Conservation (phyloP, 2,888 invertebrate species). For the Chymomyza fuscimana region DNA sequence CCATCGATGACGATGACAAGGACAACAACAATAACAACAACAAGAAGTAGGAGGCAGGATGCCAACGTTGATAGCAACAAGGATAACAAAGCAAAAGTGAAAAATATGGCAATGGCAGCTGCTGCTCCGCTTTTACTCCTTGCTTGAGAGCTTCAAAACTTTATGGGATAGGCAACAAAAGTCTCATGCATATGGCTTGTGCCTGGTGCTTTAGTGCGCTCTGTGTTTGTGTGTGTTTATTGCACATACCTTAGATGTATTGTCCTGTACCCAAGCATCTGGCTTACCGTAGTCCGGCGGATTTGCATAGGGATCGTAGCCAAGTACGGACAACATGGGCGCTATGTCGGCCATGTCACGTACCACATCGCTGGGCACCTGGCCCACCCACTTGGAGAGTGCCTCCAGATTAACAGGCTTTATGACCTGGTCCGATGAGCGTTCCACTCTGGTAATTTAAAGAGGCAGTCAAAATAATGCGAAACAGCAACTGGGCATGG, state of each 20-base stretch:
- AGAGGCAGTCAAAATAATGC: background rate
- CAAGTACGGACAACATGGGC: conserved; percentile 94
- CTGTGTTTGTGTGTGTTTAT: conserved; percentile 53
- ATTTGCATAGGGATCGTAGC: conserved; percentile 98
- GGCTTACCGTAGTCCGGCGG: conserved; percentile 96
- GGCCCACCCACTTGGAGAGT: conserved; percentile 93
- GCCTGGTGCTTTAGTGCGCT: background rate
- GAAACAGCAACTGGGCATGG: background rate
- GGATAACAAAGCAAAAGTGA: conserved; percentile 21
- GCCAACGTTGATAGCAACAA: background rate
- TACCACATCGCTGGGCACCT: conserved; percentile 94
- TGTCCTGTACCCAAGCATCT: conserved; percentile 86
- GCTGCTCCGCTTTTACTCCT: conserved; percentile 14
- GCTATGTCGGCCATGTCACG: conserved; percentile 95
- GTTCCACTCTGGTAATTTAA: conserved; percentile 89
- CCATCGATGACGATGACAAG: background rate
- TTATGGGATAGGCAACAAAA: background rate
- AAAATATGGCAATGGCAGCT: conserved; percentile 61
- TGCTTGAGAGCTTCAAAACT: background rate
- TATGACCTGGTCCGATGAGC: conserved; percentile 99
- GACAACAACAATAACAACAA: conserved; percentile 8
- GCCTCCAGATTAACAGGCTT: conserved; percentile 99
- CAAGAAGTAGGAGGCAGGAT: conserved; percentile 35
- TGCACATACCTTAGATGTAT: conserved; percentile 81
- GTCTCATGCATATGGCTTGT: background rate